These are phyloP conservation scores for Lasiurus cinereus DNA, from an alignment of 2,113 vertebrate genomes.

Conservation along the genomic window DNA sequence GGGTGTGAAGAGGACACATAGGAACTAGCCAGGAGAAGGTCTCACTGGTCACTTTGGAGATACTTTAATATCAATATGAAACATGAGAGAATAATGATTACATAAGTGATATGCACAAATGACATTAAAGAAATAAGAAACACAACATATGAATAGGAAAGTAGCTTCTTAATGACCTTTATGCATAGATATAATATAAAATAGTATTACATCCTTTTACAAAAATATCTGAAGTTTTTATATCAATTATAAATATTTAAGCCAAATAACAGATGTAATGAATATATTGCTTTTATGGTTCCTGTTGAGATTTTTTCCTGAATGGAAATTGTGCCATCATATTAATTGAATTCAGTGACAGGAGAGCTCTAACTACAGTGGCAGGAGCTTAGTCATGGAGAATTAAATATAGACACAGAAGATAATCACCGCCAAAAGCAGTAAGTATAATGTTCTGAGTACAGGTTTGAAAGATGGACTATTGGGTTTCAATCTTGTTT, in stretches of 20 bases:
- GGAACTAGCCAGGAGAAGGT: neutral
- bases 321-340: neutral
- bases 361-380: neutral
- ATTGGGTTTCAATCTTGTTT: neutral
- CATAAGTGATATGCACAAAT: neutral
- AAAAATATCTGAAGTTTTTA: neutral
- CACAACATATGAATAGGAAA: neutral
- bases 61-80: neutral
- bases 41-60: neutral
- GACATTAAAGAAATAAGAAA: constrained; percentile 4
- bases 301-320: neutral
- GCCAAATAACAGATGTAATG: neutral
- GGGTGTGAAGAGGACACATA: too few relatives aligned
- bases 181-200: neutral
- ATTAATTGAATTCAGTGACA: neutral
- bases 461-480: too few relatives aligned
- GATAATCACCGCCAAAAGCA: neutral
- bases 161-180: neutral
- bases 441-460: neutral
- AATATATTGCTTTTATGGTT: neutral
- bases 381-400: neutral
- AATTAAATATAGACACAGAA: neutral
- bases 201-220: neutral
- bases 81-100: neutral
- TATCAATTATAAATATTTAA: neutral